Percentiles rank a stretch among this genome's conserved stretches.
phyloP scores from a whole-genome alignment of 2,113 vertebrate species.

The Hemichromis elongatus region DNA sequence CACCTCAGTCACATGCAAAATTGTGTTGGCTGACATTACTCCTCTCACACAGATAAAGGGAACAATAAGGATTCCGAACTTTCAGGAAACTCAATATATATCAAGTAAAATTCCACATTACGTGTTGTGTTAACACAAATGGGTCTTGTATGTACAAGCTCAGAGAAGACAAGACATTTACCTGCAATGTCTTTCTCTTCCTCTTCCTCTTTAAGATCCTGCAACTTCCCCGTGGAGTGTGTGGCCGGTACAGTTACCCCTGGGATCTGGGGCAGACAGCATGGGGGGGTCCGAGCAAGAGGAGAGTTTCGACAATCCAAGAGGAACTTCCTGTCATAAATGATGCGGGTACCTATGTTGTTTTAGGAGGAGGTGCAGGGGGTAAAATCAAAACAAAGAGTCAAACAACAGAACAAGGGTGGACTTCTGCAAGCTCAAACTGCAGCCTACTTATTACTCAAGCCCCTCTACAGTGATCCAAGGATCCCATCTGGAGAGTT shows the following conservation, averaged over 20 bases:
- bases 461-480: background rate
- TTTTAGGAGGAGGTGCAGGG: background rate
- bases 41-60: background rate
- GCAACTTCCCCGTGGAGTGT: conserved; percentile 79
- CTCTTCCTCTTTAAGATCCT: conserved; percentile 85
- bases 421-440: background rate
- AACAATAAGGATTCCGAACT: background rate
- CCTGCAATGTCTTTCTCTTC: conserved; percentile 83
- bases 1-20: background rate
- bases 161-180: conserved; percentile 44
- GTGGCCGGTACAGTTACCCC: conserved; percentile 81
- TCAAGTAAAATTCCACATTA: background rate
- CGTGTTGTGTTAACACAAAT: background rate
- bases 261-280: conserved; percentile 89
- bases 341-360: conserved; percentile 83
- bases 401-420: background rate
- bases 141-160: background rate
- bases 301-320: conserved; percentile 91
- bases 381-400: background rate
- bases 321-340: conserved; percentile 91
- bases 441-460: background rate
- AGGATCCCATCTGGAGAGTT: background rate
- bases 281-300: conserved; percentile 83
- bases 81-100: background rate
- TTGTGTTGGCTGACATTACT: background rate